Evolutionary conservation across 2,888 invertebrate species (phyloP), one percentile per base, ranked within the genome.

Genomic region (Yponomeuta malinellus): DNA sequence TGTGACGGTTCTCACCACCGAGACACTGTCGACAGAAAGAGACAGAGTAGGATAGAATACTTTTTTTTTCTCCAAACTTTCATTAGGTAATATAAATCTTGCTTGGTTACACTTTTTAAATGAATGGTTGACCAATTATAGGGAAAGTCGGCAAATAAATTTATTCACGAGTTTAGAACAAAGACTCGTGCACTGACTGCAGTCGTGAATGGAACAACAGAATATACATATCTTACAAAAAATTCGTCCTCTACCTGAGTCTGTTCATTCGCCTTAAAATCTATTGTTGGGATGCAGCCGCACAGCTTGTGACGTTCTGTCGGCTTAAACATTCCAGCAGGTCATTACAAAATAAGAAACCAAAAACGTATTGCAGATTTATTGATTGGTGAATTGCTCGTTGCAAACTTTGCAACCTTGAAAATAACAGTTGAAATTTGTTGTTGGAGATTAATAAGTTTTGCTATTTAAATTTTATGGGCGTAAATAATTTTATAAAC

Each of bases 161-260:
- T 76, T 75, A 78, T 76, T 75, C 76, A 76, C 72, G 59, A 76
- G 77, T 74, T 77, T 75, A 79, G 79, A 82, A 84, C 79, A 81
- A 83, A 82, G 78, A 76, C 71, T 48, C 71, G 71, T 75, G 73
- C 75, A 59, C 52, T 59, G 52, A 77, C 74, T 73, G 74, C 71
- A 76, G 74, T 75, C 71, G 77, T 85, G 83, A 86, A 86, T 85
- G 83, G 80, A 78, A 77, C 73, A 73, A 75, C 74, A 77, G 78
- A 80, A 81, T 78, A 75, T 23, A 23, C 23, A 23, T 74, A 71
- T 75, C 74, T 75, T 72, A 77, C 75, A 79, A 84, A 84, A 83
- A 82, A 82, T 65, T 78, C 74, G 72, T 76, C 74, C 74, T 83
- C 83, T 88, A 89, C 89, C 89, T 88, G 89, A 76, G 80, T 71